Conservation (phyloP, 1,140 invertebrate species). For the Periplaneta americana region DNA sequence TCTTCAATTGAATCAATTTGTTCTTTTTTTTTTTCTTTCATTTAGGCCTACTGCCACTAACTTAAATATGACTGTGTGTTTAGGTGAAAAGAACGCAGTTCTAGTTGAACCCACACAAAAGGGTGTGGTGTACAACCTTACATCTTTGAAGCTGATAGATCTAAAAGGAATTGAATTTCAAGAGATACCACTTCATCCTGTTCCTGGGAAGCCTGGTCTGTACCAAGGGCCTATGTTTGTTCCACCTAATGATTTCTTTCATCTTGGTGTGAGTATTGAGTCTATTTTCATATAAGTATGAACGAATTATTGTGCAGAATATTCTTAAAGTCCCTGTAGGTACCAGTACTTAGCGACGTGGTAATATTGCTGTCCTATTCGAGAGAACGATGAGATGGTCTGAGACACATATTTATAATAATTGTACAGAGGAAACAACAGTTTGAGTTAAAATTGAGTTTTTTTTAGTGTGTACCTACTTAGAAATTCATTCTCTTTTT, state of each 20-base stretch:
- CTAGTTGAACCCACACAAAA: constrained; percentile 43
- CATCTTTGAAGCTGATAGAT: constrained; percentile 42
- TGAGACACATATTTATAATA: no score
- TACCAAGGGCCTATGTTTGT: constrained; percentile 41
- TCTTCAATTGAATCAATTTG: no score
- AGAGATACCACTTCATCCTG: constrained; percentile 33
- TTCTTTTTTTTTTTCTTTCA: no score
- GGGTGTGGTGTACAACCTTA: constrained; percentile 34
- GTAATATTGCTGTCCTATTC: no score
- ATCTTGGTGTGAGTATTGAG: not conserved
- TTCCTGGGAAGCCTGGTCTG: constrained; percentile 32
- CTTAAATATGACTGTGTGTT: not conserved
- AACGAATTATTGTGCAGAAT: constrained; percentile 12
- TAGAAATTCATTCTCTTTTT: no score
- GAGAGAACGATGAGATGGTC: no score
- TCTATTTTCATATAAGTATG: constrained; percentile 46
- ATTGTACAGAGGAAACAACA: no score
- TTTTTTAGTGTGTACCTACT: no score
- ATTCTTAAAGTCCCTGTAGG: no score
- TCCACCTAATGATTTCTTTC: constrained; percentile 44
- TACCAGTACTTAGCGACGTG: no score
- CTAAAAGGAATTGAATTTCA: constrained; percentile 40
- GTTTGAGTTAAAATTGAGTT: no score
- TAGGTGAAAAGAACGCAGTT: constrained; percentile 44
- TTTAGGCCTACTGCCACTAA: no score